Base-by-base conservation (phyloP, 2,113 vertebrate genomes). In the Morone saxatilis region DNA sequence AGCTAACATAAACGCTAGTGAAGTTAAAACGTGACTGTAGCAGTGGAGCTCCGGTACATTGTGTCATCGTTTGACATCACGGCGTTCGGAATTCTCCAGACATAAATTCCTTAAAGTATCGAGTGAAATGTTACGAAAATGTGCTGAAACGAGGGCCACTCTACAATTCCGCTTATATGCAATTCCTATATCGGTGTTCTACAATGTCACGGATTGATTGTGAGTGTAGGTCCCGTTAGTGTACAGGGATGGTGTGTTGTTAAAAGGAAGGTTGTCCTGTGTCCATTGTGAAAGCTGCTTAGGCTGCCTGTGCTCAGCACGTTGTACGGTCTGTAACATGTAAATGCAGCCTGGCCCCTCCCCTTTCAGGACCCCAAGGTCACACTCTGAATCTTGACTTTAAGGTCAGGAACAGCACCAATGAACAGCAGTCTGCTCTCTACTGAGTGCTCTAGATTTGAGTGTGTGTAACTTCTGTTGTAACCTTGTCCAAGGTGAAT, bases 401-500 rank as follows among this genome's bases (percentile, higher is more conserved):
- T 43, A 40, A 66, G 45, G 61, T 75, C 43, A 77, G 43, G 59
- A 50, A 41, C 50, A 22, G 38, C 53, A 48, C 31, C 9, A 19
- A 10, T 47, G 25, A 65, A 69, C 22, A 43, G 9, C 51, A 4
- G 54, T 69, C n/a, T 67, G 67, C 70, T 61, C n/a, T 77, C 79
- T 11, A 38, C 50, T 31, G 11, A 60, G 3, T 12, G 53, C 43
- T 61, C 47, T 17, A n/a, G 4, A 56, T 63, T 63, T 51, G 73
- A n/a, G 70, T 76, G 41, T 60, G 63, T 54, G 25, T 54, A 51
- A 57, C 54, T 62, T 82, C 11, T 65, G 3, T 82, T 84, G 65
- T 93, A 91, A 94, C 92, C 91, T 94, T 91, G 85, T 70, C 75
- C 89, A 94, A 94, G 87, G 94, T 94, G 88, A 94, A 71, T 8